These are phyloP conservation scores for Mico argentatus DNA, from an alignment of 2,797 vertebrate genomes.

Conservation along the genomic window DNA sequence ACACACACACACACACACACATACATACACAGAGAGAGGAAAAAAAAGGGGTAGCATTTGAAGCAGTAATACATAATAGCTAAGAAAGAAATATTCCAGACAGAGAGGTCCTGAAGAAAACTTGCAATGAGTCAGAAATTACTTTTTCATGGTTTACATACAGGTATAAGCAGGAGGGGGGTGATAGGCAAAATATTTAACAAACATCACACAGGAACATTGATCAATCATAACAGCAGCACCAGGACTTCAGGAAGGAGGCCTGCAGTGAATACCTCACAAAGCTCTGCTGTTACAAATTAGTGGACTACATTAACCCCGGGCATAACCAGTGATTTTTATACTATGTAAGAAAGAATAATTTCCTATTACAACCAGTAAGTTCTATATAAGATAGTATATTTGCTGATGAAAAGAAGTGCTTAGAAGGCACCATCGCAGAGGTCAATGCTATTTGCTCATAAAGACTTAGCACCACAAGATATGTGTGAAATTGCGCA, in stretches of 20 bases:
- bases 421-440: slow-evolving; percentile 32
- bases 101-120: not conserved
- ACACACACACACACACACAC: not conserved
- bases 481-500: not conserved
- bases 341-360: slow-evolving; percentile 23
- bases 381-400: not conserved
- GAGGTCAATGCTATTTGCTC: not conserved
- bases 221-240: not conserved
- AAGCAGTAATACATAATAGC: not conserved
- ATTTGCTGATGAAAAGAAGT: slow-evolving; percentile 37
- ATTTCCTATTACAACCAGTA: not conserved
- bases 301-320: slow-evolving; percentile 8
- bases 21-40: not conserved
- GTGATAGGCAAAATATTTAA: slow-evolving; percentile 4
- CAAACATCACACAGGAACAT: not conserved
- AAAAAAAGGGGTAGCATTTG: not conserved
- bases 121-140: not conserved
- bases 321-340: not conserved
- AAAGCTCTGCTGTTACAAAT: slow-evolving; percentile 13
- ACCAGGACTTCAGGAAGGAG: slow-evolving; percentile 3
- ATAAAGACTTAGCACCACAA: slow-evolving; percentile 17
- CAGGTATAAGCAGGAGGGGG: not conserved
- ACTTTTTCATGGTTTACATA: not conserved
- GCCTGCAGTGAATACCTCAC: not conserved
- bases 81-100: not conserved